These are phyloP conservation scores for Acrobasis consociella DNA, from an alignment of 2,888 invertebrate species.

Conservation along the genomic window DNA sequence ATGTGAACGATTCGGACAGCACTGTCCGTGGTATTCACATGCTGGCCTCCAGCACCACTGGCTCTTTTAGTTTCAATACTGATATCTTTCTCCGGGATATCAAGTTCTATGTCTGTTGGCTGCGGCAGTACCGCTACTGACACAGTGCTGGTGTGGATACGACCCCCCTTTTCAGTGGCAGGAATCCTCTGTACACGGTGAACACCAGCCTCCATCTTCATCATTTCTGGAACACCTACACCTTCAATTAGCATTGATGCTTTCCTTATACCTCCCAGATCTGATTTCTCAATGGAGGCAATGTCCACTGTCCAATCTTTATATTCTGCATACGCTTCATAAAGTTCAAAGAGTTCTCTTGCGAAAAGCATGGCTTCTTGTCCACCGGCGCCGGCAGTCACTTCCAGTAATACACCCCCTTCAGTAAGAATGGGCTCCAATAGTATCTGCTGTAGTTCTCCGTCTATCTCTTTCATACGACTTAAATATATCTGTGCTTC, in stretches of 20 bases:
- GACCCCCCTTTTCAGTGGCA: slow-evolving; percentile 92
- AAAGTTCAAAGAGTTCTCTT: slow-evolving; percentile 93
- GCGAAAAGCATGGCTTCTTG: slow-evolving; percentile 99
- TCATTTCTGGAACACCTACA: slow-evolving; percentile 82
- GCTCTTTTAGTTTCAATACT: slow-evolving; percentile 93
- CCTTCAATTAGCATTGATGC: slow-evolving; percentile 87
- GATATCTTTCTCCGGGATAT: slow-evolving; percentile 89
- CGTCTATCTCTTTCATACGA: slow-evolving; percentile 81
- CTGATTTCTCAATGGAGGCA: slow-evolving; percentile 77
- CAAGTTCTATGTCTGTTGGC: slow-evolving; percentile 90
- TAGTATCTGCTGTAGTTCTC: slow-evolving; percentile 82
- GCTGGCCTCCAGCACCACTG: slow-evolving; percentile 97
- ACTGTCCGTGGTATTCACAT: slow-evolving; percentile 97
- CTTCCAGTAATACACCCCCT: slow-evolving; percentile 87
- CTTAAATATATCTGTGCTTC: slow-evolving; percentile 84
- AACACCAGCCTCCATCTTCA: slow-evolving; percentile 95
- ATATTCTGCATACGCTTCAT: slow-evolving; percentile 86
- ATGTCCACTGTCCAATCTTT: slow-evolving; percentile 85
- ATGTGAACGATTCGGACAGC: slow-evolving; percentile 96
- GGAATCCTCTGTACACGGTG: slow-evolving; percentile 98
- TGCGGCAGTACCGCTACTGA: slow-evolving; percentile 94
- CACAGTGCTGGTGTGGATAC: slow-evolving; percentile 97
- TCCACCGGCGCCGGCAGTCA: slow-evolving; percentile 96
- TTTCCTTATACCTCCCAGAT: slow-evolving; percentile 87
- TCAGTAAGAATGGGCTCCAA: slow-evolving; percentile 81